Evolutionary conservation across 2,888 invertebrate species (phyloP), one percentile per base, ranked within the genome.

Genomic region (Pammene aurita): DNA sequence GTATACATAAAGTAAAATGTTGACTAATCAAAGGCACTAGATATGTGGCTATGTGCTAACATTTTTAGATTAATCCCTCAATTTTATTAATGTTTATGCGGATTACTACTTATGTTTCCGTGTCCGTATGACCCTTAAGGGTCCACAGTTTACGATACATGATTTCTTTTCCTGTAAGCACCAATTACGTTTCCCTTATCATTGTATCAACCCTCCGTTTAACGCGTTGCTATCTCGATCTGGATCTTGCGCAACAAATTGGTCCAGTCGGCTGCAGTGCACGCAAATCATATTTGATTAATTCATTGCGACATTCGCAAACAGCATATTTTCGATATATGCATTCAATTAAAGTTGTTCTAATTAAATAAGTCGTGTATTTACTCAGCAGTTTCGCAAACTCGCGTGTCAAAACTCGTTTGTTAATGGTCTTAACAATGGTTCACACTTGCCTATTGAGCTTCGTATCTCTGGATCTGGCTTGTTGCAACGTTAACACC

Each of bases 361-460:
- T 87, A 87, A 90, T 89, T 89, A 85, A 88, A 89, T 89, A 84
- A 88, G 82, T 85, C 81, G 84, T 82, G 85, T 88, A 86, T 89
- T 87, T 88, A 86, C 87, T 86, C 85, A 85, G 85, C 88, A 87
- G 88, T 90, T 90, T 89, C 87, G 87, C 84, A 90, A 90, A 81
- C 82, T 87, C 86, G 89, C 90, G 87, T 90, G 90, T 87, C 88
- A 86, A 86, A 87, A 90, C 90, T 82, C 82, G 88, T 89, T 89
- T 87, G 86, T 86, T 88, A 87, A 85, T 85, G 83, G 85, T 78
- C 77, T 76, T 79, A 82, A 89, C 87, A 89, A 88, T 88, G 78
- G 85, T 88, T 89, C 88, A 90, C 90, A 90, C 89, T 88, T 85
- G 83, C 82, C 87, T 86, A 87, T 89, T 89, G 84, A 89, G 87